Evolutionary conservation across 2,113 vertebrate species (phyloP).

Genomic region (Neodon shergylaensis): DNA sequence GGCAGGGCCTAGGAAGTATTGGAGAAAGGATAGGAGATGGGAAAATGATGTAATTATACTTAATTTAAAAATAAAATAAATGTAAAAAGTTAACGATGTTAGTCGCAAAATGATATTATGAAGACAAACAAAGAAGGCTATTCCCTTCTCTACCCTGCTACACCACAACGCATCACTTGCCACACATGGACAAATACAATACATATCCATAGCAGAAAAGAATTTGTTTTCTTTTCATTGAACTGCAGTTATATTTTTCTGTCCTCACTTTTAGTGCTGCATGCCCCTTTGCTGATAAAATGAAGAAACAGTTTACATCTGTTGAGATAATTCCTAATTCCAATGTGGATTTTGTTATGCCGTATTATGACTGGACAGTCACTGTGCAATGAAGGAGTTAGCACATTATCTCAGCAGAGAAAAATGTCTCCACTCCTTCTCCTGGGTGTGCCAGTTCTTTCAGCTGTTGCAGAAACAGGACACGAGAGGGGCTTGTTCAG

Average conservation of each 20-base stretch:
- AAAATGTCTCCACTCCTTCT: conserved; percentile 57
- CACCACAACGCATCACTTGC: too few relatives aligned
- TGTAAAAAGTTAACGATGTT: background rate
- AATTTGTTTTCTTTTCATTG: conserved; percentile 45
- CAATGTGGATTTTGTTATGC: background rate
- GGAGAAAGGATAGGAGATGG: background rate
- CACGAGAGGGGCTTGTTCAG: conserved; percentile 48
- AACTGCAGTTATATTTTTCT: conserved; percentile 36
- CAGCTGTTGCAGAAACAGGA: conserved; percentile 71
- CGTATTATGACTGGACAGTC: background rate
- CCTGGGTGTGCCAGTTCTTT: conserved; percentile 64
- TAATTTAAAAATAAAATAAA: background rate
- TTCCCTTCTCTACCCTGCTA: background rate
- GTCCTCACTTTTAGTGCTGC: conserved; percentile 33
- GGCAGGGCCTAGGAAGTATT: background rate
- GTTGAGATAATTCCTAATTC: conserved; percentile 11
- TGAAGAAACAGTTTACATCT: conserved; percentile 36
- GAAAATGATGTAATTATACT: background rate
- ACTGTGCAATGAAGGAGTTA: conserved; percentile 16
- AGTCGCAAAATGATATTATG: background rate
- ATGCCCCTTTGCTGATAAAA: conserved; percentile 57
- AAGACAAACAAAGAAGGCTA: conserved; percentile 16
- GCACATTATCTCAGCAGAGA: conserved; percentile 54
- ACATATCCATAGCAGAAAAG: background rate
- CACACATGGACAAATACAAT: background rate